Conservation (phyloP, 2,888 invertebrate genomes). For the Anodontia alba region DNA sequence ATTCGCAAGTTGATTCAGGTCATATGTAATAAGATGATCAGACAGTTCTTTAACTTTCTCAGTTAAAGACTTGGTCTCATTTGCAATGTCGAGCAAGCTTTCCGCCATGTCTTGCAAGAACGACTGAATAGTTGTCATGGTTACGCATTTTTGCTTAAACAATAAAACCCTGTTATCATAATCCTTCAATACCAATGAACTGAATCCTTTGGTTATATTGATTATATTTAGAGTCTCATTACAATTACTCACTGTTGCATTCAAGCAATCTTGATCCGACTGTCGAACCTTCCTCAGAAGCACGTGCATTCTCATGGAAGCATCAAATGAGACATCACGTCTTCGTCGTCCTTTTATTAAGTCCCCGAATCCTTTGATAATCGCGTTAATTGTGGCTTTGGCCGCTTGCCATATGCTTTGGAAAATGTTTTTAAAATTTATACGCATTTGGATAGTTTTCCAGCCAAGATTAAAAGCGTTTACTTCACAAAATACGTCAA, state of each 20-base stretch:
- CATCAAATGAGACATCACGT: slow-evolving; percentile 35
- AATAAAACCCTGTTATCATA: slow-evolving; percentile 37
- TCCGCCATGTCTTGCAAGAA: too few relatives aligned
- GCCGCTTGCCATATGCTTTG: slow-evolving; percentile 50
- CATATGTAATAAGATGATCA: too few relatives aligned
- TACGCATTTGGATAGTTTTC: slow-evolving; percentile 28
- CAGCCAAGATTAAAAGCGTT: slow-evolving; percentile 48
- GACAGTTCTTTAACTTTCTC: too few relatives aligned
- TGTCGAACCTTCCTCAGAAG: slow-evolving; percentile 36
- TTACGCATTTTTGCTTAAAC: slow-evolving; percentile 36
- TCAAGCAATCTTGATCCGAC: too few relatives aligned
- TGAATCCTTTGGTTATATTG: slow-evolving; percentile 30
- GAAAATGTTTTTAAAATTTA: slow-evolving; percentile 41
- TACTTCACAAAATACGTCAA: slow-evolving; percentile 54
- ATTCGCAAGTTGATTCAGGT: too few relatives aligned
- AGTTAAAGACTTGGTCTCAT: too few relatives aligned
- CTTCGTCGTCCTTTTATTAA: slow-evolving; percentile 29
- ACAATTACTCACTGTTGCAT: too few relatives aligned
- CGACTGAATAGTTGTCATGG: neutral
- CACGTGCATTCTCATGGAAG: slow-evolving; percentile 29
- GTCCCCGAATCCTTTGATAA: slow-evolving; percentile 17
- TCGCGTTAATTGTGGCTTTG: slow-evolving; percentile 34
- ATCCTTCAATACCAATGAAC: slow-evolving; percentile 5
- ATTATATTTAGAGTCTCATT: slow-evolving; percentile 37
- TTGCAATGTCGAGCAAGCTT: too few relatives aligned